Percentiles rank a stretch among this genome's conserved stretches.
Evolutionary conservation across 1,140 invertebrate species (phyloP).

Genomic region (Drosophila nikananu): DNA sequence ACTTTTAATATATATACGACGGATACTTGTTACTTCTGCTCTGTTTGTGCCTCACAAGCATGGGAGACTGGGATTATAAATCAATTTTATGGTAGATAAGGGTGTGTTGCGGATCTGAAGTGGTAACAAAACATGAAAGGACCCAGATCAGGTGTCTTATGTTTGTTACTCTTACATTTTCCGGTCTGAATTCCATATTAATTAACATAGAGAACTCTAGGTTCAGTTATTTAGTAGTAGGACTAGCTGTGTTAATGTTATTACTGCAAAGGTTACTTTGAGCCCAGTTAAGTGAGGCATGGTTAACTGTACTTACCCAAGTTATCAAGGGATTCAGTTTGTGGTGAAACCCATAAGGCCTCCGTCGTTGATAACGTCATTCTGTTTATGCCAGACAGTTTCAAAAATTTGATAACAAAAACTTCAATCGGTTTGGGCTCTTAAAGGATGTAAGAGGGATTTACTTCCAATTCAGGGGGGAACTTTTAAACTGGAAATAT

Average conservation of each 20-base stretch:
- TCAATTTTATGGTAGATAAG: constrained; percentile 12
- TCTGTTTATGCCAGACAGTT: constrained; percentile 16
- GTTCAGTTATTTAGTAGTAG: neutral
- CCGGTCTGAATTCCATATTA: neutral
- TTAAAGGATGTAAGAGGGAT: constrained; percentile 38
- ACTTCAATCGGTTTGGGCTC: constrained; percentile 28
- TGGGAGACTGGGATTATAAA: constrained; percentile 9
- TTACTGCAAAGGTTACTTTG: neutral
- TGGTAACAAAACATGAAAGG: neutral
- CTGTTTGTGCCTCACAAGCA: constrained; percentile 20
- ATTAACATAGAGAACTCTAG: neutral
- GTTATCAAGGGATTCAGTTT: constrained; percentile 12
- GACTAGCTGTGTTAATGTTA: neutral
- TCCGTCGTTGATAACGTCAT: constrained; percentile 32
- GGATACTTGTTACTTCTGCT: constrained; percentile 4
- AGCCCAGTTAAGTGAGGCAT: constrained; percentile 12
- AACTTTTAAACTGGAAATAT: constrained; percentile 24
- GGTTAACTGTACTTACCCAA: constrained; percentile 16
- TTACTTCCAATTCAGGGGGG: constrained; percentile 18
- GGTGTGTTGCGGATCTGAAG: neutral
- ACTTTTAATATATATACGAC: constrained; percentile 30
- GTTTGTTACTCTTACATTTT: neutral
- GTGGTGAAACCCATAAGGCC: constrained; percentile 13
- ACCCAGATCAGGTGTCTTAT: constrained; percentile 3
- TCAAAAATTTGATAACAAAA: constrained; percentile 24